Base-by-base conservation (phyloP, 1,140 invertebrate species). In the Brachionus plicatilis region DNA sequence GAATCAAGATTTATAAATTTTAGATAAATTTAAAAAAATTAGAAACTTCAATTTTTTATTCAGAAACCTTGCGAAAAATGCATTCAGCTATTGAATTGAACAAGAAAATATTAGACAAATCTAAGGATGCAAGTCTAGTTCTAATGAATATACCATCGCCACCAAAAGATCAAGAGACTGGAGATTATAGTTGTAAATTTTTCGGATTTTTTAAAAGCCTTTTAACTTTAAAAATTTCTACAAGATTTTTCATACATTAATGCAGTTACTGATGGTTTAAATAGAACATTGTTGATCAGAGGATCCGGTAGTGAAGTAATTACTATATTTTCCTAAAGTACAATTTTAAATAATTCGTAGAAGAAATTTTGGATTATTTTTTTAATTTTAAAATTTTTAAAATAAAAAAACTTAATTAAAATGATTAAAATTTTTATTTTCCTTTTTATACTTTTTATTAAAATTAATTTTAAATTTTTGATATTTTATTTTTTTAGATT, bases 181-280 rank as follows among this genome's bases (percentile, higher is more conserved):
- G 93, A 86, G 95, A 97, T 91, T 94, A 95, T 86, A 97, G 96
- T 90, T 98, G 95, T 96, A 93, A 86, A 76, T 85, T 72, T 24
- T 6, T 79, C 43, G 0, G 11, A 24, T 14, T 20, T 14, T 7
- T 50, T 41, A 53, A 68, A 66, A 60, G 17, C 82, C 86, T 85
- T 87, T 88, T 86, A 88, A 72, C 33, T 68, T 76, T 70, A 83
- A 37, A n/a, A 7, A 85, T 80, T 37, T 20, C 20, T 1, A 60
- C 17, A 88, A 98, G 96, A 99, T 91, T 98, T 99, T 97, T 96
- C 99, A 92, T 99, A 98, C 91, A 91, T 99, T 89, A 97, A 99
- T 91, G 96, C 98, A 84, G 92, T 99, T 86, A 99, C 96, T 20
- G 97, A 99, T 91, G 95, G 96, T 37, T 91, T 99, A 88, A 95